Evolutionary conservation across 2,888 invertebrate species (phyloP).

Genomic region (Brenthis ino): DNA sequence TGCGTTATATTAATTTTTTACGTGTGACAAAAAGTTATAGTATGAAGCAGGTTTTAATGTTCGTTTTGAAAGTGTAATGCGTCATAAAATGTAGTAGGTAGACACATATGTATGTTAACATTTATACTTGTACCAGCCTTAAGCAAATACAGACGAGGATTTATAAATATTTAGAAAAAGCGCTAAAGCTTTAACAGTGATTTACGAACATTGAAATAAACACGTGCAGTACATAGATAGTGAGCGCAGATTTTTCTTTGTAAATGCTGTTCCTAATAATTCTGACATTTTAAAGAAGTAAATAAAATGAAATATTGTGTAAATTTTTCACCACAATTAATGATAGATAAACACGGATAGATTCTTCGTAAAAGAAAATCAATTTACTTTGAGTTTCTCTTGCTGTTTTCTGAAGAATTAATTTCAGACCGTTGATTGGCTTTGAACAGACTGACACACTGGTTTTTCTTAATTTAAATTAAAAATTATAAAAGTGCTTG

Average conservation of each 20-base stretch:
- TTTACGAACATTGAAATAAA: constrained; percentile 42
- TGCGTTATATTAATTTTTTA: not conserved
- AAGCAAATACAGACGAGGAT: constrained; percentile 46
- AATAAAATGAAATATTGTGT: constrained; percentile 1
- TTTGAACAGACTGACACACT: too few species aligned
- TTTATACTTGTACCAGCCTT: constrained; percentile 48
- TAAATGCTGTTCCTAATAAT: not conserved
- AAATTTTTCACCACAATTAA: not conserved
- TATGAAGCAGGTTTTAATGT: not conserved
- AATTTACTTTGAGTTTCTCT: too few species aligned
- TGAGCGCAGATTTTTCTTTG: constrained; percentile 5
- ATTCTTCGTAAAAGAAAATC: too few species aligned
- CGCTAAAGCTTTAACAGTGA: constrained; percentile 39
- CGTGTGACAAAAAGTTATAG: not conserved
- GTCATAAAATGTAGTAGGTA: constrained; percentile 8
- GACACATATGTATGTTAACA: constrained; percentile 40
- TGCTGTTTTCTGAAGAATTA: too few species aligned
- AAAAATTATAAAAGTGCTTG: too few species aligned
- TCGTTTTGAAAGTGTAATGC: constrained; percentile 9
- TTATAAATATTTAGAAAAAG: constrained; percentile 57
- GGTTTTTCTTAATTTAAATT: too few species aligned
- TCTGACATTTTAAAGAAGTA: constrained; percentile 2
- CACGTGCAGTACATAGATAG: constrained; percentile 31
- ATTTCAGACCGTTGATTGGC: too few species aligned
- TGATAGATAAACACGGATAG: not conserved